These are phyloP conservation scores for Hydrolagus colliei DNA, from an alignment of 2,797 vertebrate species.

Conservation along the genomic window DNA sequence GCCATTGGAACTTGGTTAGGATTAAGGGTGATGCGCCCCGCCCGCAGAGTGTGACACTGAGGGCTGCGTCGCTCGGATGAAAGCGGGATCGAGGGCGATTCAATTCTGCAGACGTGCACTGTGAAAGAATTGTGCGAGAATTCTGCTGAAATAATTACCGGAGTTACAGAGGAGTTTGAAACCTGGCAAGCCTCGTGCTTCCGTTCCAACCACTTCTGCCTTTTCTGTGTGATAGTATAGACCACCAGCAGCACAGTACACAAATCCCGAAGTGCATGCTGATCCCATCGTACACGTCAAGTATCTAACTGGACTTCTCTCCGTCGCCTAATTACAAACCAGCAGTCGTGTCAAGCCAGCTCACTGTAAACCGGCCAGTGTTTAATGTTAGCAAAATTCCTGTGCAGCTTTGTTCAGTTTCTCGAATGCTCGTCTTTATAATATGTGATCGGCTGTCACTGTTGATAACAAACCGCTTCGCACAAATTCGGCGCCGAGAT, in stretches of 20 bases:
- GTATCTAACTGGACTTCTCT: not conserved
- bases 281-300: not conserved
- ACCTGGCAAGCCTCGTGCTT: not conserved
- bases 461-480: not conserved
- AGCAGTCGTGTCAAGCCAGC: not conserved
- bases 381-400: not conserved
- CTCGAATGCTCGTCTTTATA: not conserved
- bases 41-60: too few species aligned
- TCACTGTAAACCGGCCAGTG: not conserved
- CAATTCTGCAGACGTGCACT: too few species aligned
- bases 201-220: not conserved
- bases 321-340: not conserved
- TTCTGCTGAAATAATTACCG: not conserved
- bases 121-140: too few species aligned
- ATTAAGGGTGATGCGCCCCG: too few species aligned
- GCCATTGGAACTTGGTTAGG: too few species aligned
- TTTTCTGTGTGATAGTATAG: not conserved
- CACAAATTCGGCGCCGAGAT: not conserved
- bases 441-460: not conserved
- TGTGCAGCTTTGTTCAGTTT: not conserved
- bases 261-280: not conserved
- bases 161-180: not conserved
- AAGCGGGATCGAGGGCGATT: too few species aligned
- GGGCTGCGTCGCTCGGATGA: too few species aligned
- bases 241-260: not conserved